Evolutionary conservation across 2,888 invertebrate species (phyloP).

Genomic region (Sialis fuliginosa): DNA sequence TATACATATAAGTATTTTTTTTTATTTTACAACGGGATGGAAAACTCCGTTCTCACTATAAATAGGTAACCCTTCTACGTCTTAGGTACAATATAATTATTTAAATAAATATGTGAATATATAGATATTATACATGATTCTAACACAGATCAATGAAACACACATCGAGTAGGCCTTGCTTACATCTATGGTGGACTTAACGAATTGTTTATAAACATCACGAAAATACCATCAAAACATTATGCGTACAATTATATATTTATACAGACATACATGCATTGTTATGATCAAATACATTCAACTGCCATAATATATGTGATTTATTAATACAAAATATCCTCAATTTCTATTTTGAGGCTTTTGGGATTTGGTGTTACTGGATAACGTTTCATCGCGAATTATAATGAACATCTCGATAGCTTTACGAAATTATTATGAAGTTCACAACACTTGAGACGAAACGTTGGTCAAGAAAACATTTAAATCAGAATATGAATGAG

Average conservation of each 20-base stretch:
- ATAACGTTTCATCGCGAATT: no score
- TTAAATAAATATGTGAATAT: slow-evolving; percentile 1
- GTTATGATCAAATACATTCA: no score
- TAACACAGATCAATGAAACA: slow-evolving; percentile 26
- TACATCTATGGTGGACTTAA: not conserved
- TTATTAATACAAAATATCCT: no score
- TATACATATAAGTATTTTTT: slow-evolving; percentile 28
- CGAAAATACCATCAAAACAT: slow-evolving; percentile 18
- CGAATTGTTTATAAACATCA: slow-evolving; percentile 15
- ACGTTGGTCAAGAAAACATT: no score
- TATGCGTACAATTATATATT: slow-evolving; percentile 2
- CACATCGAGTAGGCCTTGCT: slow-evolving; percentile 12
- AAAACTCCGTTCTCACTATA: slow-evolving; percentile 50
- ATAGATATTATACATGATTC: slow-evolving; percentile 14
- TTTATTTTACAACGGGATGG: slow-evolving; percentile 44
- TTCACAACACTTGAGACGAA: no score
- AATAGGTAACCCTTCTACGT: slow-evolving; percentile 18
- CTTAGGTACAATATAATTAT: slow-evolving; percentile 18
- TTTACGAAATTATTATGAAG: no score
- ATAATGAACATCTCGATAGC: no score
- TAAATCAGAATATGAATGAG: no score
- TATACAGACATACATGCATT: slow-evolving; percentile 3
- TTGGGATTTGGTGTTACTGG: no score
- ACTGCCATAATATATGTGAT: no score
- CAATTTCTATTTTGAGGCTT: no score